Conservation (phyloP, 1,140 invertebrate species). For the Anastrepha obliqua region DNA sequence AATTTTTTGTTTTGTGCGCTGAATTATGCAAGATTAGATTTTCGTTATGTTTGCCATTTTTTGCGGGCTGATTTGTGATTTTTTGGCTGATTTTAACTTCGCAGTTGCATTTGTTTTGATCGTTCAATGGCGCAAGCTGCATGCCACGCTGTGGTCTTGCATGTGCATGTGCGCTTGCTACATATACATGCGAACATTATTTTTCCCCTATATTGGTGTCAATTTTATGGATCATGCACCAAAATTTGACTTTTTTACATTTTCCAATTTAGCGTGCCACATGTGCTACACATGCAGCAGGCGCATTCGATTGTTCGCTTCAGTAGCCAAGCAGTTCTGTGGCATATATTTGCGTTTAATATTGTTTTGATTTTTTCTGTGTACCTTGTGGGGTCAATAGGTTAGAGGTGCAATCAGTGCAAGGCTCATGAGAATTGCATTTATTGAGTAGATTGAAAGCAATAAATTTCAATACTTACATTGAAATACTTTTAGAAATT, state of each 20-base stretch:
- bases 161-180: background rate
- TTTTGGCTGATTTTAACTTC: background rate
- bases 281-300: background rate
- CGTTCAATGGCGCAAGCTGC: no score
- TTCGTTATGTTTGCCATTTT: background rate
- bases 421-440: background rate
- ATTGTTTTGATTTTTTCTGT: background rate
- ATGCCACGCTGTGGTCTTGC: background rate
- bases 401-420: background rate
- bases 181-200: background rate
- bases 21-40: slow-evolving; percentile 7
- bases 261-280: background rate
- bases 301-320: background rate
- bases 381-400: background rate
- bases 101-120: background rate
- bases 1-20: background rate
- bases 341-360: no score
- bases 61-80: background rate
- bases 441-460: no score
- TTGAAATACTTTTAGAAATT: no score
- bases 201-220: background rate
- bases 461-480: no score
- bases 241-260: background rate
- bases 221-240: background rate
- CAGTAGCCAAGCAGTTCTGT: no score